Evolutionary conservation across 2,113 vertebrate species (phyloP).

Genomic region (Cichladusa arquata): DNA sequence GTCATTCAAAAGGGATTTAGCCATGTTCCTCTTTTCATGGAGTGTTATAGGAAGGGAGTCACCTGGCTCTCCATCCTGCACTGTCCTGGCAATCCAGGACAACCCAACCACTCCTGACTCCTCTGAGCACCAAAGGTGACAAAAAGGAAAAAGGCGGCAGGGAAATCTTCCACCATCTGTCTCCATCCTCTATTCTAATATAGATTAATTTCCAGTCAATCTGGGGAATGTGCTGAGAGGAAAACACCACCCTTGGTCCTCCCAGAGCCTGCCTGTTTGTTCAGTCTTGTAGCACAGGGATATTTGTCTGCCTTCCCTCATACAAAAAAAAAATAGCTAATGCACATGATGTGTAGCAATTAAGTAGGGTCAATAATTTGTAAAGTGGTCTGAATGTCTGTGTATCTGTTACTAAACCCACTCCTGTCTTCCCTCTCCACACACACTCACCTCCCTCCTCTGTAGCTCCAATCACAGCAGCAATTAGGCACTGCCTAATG

Average conservation of each 20-base stretch:
- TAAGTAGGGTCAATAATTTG: background rate
- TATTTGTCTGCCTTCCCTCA: background rate
- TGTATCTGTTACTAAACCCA: background rate
- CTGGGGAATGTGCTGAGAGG: background rate
- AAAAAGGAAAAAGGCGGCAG: background rate
- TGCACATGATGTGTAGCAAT: background rate
- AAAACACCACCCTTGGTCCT: background rate
- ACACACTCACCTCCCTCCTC: background rate
- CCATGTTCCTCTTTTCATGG: background rate
- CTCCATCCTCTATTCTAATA: accelerated
- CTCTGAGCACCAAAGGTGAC: background rate
- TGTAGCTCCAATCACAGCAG: background rate
- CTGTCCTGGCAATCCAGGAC: background rate
- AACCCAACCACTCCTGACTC: background rate
- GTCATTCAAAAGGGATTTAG: background rate
- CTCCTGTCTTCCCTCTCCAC: background rate
- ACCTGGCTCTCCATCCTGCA: background rate
- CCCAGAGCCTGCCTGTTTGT: background rate
- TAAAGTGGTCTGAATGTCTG: background rate
- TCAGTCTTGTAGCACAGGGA: background rate
- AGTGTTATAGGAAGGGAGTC: background rate
- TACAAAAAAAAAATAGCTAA: background rate
- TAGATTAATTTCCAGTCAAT: background rate
- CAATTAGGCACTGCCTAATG: background rate
- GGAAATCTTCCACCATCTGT: background rate